Percentiles rank a stretch among this genome's conserved stretches.
These are phyloP conservation scores for Scaptodrosophila latifasciaeformis DNA, from an alignment of 2,888 invertebrate genomes.

Conservation along the genomic window DNA sequence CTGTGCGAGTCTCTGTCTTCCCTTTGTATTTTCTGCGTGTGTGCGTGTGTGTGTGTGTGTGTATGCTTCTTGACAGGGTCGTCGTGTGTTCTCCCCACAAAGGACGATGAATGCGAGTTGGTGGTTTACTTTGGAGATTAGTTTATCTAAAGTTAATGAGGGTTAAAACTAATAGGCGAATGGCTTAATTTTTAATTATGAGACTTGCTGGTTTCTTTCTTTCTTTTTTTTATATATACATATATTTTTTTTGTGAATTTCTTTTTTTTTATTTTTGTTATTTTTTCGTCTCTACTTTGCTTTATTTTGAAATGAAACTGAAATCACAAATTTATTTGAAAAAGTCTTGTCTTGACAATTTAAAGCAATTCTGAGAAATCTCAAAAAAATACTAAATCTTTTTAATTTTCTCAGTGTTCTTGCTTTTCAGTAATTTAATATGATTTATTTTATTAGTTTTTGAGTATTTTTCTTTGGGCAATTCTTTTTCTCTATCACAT, in stretches of 20 bases:
- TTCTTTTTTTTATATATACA: neutral
- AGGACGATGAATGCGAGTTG: constrained; percentile 55
- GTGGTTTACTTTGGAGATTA: constrained; percentile 69
- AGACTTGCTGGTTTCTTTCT: constrained; percentile 44
- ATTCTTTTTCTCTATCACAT: constrained; percentile 16
- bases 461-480: too few species aligned
- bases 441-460: too few species aligned
- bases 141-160: constrained; percentile 69
- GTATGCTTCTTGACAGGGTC: constrained; percentile 46
- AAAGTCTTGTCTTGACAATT: too few species aligned
- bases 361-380: too few species aligned
- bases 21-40: neutral
- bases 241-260: too few species aligned
- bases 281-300: neutral
- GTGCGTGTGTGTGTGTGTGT: neutral
- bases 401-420: too few species aligned
- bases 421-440: too few species aligned
- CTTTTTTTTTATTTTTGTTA: neutral
- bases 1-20: too few species aligned
- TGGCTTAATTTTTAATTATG: constrained; percentile 69
- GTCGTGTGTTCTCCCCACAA: constrained; percentile 40
- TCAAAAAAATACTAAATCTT: too few species aligned
- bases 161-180: constrained; percentile 70
- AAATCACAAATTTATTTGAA: too few species aligned
- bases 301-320: too few species aligned